A percentile compares a stretch with the other conserved stretches of the same genome.
Conservation (phyloP, 2,797 vertebrate genomes). For the Chelonia mydas region DNA sequence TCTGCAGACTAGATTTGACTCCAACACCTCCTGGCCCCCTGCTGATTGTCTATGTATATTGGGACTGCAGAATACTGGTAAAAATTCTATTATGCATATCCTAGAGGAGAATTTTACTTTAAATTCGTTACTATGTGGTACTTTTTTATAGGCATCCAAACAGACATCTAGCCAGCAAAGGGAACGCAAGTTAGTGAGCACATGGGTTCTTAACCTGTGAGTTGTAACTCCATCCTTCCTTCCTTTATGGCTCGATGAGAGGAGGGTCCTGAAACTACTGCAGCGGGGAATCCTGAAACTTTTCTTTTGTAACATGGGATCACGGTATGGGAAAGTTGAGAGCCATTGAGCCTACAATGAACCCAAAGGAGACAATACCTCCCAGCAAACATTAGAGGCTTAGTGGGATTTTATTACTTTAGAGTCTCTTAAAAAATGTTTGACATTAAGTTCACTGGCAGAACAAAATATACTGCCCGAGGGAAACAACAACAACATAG, state of each 20-base stretch:
- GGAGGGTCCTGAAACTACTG: neutral
- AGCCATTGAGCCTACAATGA: neutral
- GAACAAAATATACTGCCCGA: slow-evolving; percentile 29
- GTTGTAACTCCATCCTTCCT: neutral
- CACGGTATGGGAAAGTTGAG: neutral
- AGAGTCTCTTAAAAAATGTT: slow-evolving; percentile 34
- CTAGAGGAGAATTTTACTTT: neutral
- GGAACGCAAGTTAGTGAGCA: neutral
- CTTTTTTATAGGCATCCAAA: neutral
- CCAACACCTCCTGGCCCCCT: neutral
- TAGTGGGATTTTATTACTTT: slow-evolving; percentile 50
- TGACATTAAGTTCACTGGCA: neutral
- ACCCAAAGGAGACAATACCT: neutral
- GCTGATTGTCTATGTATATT: neutral
- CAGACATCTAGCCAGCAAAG: neutral
- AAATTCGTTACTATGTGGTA: neutral
- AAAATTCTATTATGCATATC: slow-evolving; percentile 1
- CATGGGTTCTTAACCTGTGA: neutral
- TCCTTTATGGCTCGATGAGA: neutral
- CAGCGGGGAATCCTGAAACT: neutral
- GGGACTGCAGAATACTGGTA: neutral
- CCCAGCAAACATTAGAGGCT: neutral
- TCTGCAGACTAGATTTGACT: neutral
- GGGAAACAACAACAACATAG: neutral
- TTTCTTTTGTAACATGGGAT: neutral